Percentiles rank a stretch among this genome's conserved stretches.
These are phyloP conservation scores for Drosophila chauvacae DNA, from an alignment of 1,140 invertebrate species.

Conservation along the genomic window DNA sequence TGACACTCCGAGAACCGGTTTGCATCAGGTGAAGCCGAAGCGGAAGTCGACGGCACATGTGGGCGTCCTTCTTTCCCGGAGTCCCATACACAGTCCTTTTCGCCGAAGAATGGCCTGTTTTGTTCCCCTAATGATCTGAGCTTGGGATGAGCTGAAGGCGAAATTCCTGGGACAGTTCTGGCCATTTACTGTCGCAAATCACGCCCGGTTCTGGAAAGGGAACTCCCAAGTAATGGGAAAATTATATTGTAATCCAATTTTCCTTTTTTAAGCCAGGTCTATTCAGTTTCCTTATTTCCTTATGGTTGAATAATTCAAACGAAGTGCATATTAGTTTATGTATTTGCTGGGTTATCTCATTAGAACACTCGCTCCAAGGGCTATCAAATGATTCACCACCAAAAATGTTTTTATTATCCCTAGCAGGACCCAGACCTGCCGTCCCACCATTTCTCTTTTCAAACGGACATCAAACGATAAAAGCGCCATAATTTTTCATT, in stretches of 20 bases:
- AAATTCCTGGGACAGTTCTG: slow-evolving; percentile 32
- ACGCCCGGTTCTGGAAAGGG: slow-evolving; percentile 25
- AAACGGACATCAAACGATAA: slow-evolving; percentile 22
- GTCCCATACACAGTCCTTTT: slow-evolving; percentile 4
- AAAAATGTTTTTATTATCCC: slow-evolving; percentile 22
- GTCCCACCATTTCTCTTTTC: not conserved
- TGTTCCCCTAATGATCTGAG: slow-evolving; percentile 42
- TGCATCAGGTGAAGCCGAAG: slow-evolving; percentile 72
- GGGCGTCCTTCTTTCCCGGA: slow-evolving; percentile 23
- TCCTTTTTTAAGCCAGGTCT: not conserved
- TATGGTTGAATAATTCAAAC: not conserved
- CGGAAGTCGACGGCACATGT: slow-evolving; percentile 66
- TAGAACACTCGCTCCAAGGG: not conserved
- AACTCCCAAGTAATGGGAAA: slow-evolving; percentile 9
- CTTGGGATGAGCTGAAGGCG: slow-evolving; percentile 37
- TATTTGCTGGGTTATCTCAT: not conserved
- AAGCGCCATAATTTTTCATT: slow-evolving; percentile 60
- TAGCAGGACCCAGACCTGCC: slow-evolving; percentile 2
- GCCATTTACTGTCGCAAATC: slow-evolving; percentile 48
- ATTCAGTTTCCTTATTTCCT: not conserved
- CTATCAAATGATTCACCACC: not conserved
- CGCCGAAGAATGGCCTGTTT: slow-evolving; percentile 18
- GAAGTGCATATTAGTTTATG: no score
- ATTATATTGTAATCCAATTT: slow-evolving; percentile 6
- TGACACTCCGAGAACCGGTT: slow-evolving; percentile 46